Evolutionary conservation across 1,140 invertebrate species (phyloP).

Genomic region (Chionoecetes opilio): DNA sequence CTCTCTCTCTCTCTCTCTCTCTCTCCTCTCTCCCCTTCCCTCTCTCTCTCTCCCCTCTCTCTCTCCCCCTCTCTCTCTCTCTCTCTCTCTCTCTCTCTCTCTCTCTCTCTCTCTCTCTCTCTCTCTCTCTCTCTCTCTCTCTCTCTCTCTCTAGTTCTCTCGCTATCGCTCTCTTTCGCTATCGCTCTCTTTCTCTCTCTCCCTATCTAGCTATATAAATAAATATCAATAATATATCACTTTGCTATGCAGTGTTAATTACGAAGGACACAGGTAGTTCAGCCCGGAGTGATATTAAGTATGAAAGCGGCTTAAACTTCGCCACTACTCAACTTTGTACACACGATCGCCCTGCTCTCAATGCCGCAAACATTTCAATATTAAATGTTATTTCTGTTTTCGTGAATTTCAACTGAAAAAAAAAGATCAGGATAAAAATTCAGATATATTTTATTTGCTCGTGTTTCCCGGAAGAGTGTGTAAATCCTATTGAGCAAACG

Average conservation of each 20-base stretch:
- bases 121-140: not conserved
- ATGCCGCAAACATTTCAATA: too few relatives aligned
- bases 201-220: not conserved
- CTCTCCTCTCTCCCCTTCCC: not conserved
- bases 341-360: too few relatives aligned
- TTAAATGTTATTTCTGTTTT: too few relatives aligned
- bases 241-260: too few relatives aligned
- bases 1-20: slow-evolving; percentile 34
- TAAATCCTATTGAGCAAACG: too few relatives aligned
- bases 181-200: slow-evolving; percentile 33
- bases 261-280: too few relatives aligned
- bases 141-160: slow-evolving; percentile 9
- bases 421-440: too few relatives aligned
- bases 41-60: not conserved
- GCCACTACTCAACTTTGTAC: too few relatives aligned
- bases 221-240: too few relatives aligned
- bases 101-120: slow-evolving; percentile 47
- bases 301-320: too few relatives aligned
- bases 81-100: not conserved
- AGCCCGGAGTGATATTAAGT: too few relatives aligned
- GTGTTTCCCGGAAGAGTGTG: not conserved
- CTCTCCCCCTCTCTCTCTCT: slow-evolving; percentile 24
- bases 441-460: not conserved
- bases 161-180: slow-evolving; percentile 40
- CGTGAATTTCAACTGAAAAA: too few relatives aligned